phyloP scores from a whole-genome alignment of 2,797 vertebrate genomes.

The Centropyge bicolor region DNA sequence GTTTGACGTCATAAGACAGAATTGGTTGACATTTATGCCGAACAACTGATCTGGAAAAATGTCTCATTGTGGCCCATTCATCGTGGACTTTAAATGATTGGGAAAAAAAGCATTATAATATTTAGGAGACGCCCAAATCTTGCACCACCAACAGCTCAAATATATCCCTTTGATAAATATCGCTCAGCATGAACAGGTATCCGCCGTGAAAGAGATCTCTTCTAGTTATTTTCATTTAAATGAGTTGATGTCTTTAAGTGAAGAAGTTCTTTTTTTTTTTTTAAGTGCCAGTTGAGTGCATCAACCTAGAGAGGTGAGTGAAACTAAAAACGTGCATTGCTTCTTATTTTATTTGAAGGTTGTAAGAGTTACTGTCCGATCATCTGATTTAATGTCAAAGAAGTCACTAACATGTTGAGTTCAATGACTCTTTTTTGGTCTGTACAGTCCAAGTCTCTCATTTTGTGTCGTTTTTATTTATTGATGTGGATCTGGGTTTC shows the following conservation, averaged over 20 bases:
- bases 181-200: slow-evolving; percentile 48
- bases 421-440: slow-evolving; percentile 44
- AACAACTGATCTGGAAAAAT: slow-evolving; percentile 46
- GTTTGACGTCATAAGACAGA: slow-evolving; percentile 39
- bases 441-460: slow-evolving; percentile 69
- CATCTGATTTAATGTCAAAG: slow-evolving; percentile 47
- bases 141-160: slow-evolving; percentile 31
- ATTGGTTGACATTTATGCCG: slow-evolving; percentile 41
- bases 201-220: slow-evolving; percentile 40
- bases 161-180: slow-evolving; percentile 34
- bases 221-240: slow-evolving; percentile 50
- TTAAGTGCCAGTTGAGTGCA: slow-evolving; percentile 69
- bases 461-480: slow-evolving; percentile 78
- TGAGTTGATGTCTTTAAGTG: slow-evolving; percentile 47
- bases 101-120: slow-evolving; percentile 21
- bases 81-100: slow-evolving; percentile 19
- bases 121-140: slow-evolving; percentile 28
- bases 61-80: slow-evolving; percentile 29
- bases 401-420: slow-evolving; percentile 52
- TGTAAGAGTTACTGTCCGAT: slow-evolving; percentile 46
- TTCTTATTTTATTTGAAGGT: slow-evolving; percentile 64
- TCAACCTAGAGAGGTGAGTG: slow-evolving; percentile 38
- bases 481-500: slow-evolving; percentile 71
- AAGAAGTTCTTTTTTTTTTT: slow-evolving; percentile 45
- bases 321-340: slow-evolving; percentile 40